phyloP scores from a whole-genome alignment of 2,888 invertebrate genomes.

The Polyommatus icarus region DNA sequence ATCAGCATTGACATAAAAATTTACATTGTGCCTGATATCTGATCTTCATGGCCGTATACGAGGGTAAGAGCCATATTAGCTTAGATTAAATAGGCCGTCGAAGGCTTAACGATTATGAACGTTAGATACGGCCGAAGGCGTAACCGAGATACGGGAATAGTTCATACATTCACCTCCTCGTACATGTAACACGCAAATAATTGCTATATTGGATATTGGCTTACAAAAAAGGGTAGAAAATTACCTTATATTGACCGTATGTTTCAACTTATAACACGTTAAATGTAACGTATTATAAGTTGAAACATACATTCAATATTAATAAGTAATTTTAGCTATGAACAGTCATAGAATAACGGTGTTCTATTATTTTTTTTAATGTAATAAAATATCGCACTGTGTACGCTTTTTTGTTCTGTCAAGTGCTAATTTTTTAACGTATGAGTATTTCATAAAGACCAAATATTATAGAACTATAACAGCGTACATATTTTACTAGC shows the following conservation, averaged over 20 bases:
- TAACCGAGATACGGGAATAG: conserved; percentile 30
- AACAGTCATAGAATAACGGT: too few relatives aligned
- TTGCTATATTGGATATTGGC: background rate
- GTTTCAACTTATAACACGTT: background rate
- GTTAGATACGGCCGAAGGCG: conserved; percentile 28
- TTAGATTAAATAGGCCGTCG: conserved; percentile 32
- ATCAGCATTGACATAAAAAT: conserved; percentile 22
- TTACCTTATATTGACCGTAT: background rate
- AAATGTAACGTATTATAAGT: background rate
- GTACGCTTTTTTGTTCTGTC: too few relatives aligned
- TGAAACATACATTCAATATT: background rate
- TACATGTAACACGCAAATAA: conserved; percentile 15
- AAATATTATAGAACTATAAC: too few relatives aligned
- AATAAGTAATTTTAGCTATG: background rate
- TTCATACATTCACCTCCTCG: conserved; percentile 27
- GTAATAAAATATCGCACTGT: too few relatives aligned
- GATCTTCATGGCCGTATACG: conserved; percentile 29
- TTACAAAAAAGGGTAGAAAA: background rate
- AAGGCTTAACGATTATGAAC: conserved; percentile 31
- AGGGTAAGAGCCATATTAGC: conserved; percentile 27
- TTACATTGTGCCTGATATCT: conserved; percentile 28
- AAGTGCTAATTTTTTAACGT: too few relatives aligned
- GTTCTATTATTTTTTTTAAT: too few relatives aligned
- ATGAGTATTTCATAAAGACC: too few relatives aligned
- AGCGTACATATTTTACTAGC: too few relatives aligned